Evolutionary conservation across 2,113 vertebrate species (phyloP).

Genomic region (Gavia stellata): DNA sequence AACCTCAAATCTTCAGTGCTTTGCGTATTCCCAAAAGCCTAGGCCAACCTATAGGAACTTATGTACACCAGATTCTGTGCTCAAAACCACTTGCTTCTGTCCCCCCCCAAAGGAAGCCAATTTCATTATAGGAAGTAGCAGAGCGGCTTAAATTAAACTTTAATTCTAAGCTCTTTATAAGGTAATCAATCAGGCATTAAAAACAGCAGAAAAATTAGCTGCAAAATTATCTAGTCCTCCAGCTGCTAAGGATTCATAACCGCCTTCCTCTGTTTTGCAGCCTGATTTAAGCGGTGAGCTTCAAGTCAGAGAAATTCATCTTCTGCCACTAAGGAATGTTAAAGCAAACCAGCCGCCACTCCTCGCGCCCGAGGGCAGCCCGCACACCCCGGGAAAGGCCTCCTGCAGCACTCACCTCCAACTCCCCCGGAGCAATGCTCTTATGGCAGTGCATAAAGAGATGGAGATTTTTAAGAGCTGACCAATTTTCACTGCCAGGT

Average conservation of each 20-base stretch:
- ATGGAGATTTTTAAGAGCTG: background rate
- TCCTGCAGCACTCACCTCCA: background rate
- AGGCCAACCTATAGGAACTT: background rate
- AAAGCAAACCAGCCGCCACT: background rate
- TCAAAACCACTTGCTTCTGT: background rate
- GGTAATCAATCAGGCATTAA: background rate
- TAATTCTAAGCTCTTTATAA: background rate
- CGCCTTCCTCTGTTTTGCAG: background rate
- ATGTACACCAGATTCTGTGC: background rate
- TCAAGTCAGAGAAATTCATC: background rate
- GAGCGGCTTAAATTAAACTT: background rate
- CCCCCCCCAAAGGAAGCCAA: background rate
- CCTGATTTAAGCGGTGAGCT: background rate
- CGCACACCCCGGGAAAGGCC: background rate
- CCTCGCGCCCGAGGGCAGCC: background rate
- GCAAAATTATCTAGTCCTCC: constrained; percentile 3
- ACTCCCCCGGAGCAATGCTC: accelerated
- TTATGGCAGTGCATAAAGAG: accelerated
- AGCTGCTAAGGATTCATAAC: background rate
- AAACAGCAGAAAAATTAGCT: background rate
- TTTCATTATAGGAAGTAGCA: background rate
- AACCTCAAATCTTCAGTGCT: background rate
- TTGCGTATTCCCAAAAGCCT: background rate
- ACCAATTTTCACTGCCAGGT: background rate
- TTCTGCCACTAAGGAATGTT: background rate